Base-by-base conservation (phyloP, 1,140 invertebrate species). In the Ceratoteleas bidentatus region DNA sequence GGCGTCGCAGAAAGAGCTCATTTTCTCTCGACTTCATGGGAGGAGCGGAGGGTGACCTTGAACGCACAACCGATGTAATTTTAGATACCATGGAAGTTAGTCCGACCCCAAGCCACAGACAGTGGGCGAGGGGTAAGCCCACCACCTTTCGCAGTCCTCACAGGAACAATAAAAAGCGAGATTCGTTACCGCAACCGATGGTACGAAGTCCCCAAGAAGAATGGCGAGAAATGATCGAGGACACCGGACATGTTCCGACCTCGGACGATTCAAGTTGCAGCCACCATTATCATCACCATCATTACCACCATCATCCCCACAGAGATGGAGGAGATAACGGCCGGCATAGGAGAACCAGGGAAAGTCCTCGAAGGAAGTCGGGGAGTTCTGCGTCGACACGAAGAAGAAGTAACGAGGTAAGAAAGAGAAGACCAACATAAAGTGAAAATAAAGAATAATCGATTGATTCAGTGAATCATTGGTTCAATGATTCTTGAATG, bases 251-350 rank as follows among this genome's bases (percentile, higher is more conserved):
- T 76, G 91, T 92, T 61, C 92, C 92, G 10, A 95, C 94, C 8
- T 95, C 94, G 3, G 95, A 95, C 83, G 94, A 95, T 85, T 95
- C 94, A 2, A 95, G 93, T 81, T 91, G 92, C 65, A 92, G 92
- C 82, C 92, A 91, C 84, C 90, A 92, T 62, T 92, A 91, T 50
- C 87, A 91, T 82, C 88, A 90, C 83, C 86, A 89, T 83, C 85
- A 90, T 72, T 84, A 87, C 36, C 89, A 92, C 66, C 85, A 88
- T 75, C 90, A 91, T 52, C n/a, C 77, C 53, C 85, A 90, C 40
- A 83, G 81, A 40, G 87, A 87, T 56, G 81, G 65, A 47, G 85
- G 47, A 66, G 91, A 84, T 74, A 89, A 75, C 68, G 92, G 90
- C 84, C 94, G 94, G 88, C 92, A 93, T 65, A 93, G 94, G 85